phyloP scores from a whole-genome alignment of 2,888 invertebrate species.

The Drosophila quinaria region DNA sequence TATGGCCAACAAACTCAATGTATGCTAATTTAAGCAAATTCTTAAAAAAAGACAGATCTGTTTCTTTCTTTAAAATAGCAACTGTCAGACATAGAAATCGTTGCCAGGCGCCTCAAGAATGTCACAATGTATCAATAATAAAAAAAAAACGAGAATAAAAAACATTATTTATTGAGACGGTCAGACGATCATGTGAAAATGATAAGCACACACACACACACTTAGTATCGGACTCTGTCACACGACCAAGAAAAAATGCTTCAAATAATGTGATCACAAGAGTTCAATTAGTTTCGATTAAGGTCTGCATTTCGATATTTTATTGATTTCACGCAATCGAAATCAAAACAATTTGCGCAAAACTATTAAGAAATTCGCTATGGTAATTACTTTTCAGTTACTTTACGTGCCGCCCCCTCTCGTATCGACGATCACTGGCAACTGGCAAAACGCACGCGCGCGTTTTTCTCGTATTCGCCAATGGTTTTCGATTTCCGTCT shows the following conservation, averaged over 20 bases:
- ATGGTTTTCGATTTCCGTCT: conserved; percentile 26
- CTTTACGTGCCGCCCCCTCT: conserved; percentile 14
- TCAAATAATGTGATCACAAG: conserved; percentile 58
- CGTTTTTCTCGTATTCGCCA: conserved; percentile 43
- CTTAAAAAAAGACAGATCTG: conserved; percentile 13
- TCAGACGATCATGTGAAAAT: conserved; percentile 76
- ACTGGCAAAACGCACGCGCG: conserved; percentile 65
- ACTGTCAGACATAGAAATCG: conserved; percentile 31
- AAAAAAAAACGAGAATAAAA: conserved; percentile 1
- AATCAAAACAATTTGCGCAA: conserved; percentile 75
- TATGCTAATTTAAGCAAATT: conserved; percentile 65
- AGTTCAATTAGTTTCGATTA: conserved; percentile 73
- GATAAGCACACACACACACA: conserved; percentile 55
- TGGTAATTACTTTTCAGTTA: conserved; percentile 62
- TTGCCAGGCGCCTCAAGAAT: conserved; percentile 42
- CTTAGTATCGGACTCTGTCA: conserved; percentile 20
- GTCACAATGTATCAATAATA: conserved; percentile 50
- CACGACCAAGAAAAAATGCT: conserved; percentile 27
- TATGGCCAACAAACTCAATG: conserved; percentile 45
- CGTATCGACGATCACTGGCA: conserved; percentile 6
- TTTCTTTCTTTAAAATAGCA: conserved; percentile 46
- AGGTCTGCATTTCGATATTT: conserved; percentile 53
- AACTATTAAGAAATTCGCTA: conserved; percentile 46
- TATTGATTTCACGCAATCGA: conserved; percentile 70
- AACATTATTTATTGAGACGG: conserved; percentile 29